These are phyloP conservation scores for Grallaria varia DNA, from an alignment of 2,113 vertebrate genomes.

Conservation along the genomic window DNA sequence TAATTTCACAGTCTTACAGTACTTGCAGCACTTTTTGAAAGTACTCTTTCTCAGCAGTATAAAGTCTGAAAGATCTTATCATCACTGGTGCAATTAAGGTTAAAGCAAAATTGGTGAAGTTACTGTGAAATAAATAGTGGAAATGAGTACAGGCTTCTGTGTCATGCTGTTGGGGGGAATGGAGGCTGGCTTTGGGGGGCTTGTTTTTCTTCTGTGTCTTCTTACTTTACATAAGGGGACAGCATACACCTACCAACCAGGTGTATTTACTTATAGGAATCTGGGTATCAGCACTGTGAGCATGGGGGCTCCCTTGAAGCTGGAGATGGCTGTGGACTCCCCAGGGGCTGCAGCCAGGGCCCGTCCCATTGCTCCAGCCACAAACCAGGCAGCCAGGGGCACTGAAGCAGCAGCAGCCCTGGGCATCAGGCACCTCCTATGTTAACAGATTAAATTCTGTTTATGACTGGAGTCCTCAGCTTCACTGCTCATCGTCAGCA, in stretches of 20 bases:
- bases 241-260: not conserved
- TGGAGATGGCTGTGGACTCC: not conserved
- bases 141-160: not conserved
- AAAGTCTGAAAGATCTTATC: not conserved
- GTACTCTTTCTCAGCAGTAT: not conserved
- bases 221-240: not conserved
- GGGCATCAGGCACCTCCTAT: not conserved
- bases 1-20: not conserved
- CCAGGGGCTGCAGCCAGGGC: not conserved
- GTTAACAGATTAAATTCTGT: not conserved
- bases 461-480: not conserved
- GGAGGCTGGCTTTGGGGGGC: not conserved
- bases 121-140: rapidly evolving
- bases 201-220: not conserved
- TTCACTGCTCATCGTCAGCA: not conserved
- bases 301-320: rapidly evolving
- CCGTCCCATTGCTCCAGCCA: not conserved
- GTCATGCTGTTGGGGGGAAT: not conserved
- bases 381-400: not conserved
- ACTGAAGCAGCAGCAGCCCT: not conserved
- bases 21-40: not conserved
- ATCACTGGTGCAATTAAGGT: not conserved
- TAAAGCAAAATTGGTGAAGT: not conserved
- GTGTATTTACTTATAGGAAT: not conserved
- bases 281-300: not conserved